phyloP scores from a whole-genome alignment of 2,113 vertebrate species.

The Colistium nudipinnis region DNA sequence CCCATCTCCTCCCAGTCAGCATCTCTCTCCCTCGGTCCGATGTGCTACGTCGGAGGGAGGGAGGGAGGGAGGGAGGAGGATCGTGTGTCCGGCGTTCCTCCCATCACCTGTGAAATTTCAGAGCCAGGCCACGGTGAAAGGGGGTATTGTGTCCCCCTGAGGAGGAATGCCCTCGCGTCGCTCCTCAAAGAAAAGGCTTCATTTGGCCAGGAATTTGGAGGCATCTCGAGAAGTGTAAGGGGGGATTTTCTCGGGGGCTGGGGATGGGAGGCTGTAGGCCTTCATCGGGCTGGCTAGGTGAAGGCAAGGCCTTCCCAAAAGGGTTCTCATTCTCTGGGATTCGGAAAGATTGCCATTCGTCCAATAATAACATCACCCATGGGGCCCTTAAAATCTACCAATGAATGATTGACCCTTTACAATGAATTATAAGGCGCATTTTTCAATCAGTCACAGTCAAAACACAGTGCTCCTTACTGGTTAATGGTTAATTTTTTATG shows the following conservation, averaged over 20 bases:
- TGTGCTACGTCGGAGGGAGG: conserved; percentile 70
- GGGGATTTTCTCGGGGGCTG: conserved; percentile 72
- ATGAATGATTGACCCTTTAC: too few relatives aligned
- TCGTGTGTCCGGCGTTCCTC: conserved; percentile 88
- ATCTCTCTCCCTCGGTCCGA: conserved; percentile 27
- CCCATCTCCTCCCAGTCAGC: conserved; percentile 11
- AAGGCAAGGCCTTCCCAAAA: neutral
- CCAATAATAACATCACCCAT: neutral
- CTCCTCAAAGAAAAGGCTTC: conserved; percentile 91
- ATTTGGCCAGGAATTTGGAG: conserved; percentile 97
- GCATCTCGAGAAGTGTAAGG: conserved; percentile 88
- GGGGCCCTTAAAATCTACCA: neutral
- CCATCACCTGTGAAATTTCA: conserved; percentile 98
- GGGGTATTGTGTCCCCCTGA: conserved; percentile 89
- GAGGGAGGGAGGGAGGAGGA: conserved; percentile 74
- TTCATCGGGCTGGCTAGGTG: conserved; percentile 54
- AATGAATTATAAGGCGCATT: too few relatives aligned
- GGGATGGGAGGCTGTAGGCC: conserved; percentile 69
- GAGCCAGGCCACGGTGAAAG: conserved; percentile 89
- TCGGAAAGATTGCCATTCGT: neutral
- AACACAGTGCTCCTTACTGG: too few relatives aligned
- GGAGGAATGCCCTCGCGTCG: conserved; percentile 89
- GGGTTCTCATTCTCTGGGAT: neutral
- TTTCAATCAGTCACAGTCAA: too few relatives aligned
- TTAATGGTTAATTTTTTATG: too few relatives aligned